Conservation (phyloP, 1,140 invertebrate genomes). For the Pseudoatta argentina region DNA sequence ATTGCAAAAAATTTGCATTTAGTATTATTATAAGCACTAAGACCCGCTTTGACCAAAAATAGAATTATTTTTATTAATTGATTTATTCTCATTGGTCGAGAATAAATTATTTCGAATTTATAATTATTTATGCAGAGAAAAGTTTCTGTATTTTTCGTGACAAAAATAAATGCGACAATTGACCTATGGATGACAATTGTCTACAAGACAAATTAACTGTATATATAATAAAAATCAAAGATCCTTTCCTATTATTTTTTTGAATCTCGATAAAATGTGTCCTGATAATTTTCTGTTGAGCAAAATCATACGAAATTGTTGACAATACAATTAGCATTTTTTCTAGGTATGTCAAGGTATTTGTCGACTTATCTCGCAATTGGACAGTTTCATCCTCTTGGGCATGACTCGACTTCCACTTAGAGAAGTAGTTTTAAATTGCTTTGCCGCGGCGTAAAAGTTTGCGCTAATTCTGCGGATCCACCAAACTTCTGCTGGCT, state of each 20-base stretch:
- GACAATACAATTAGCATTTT: conserved; percentile 74
- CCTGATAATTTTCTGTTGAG: neutral
- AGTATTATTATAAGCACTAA: no score
- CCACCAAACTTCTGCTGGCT: conserved; percentile 26
- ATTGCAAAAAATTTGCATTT: no score
- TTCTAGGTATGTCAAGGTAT: conserved; percentile 64
- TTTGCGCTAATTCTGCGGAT: conserved; percentile 19
- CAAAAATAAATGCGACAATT: neutral
- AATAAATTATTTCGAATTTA: no score
- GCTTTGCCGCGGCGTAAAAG: conserved; percentile 61
- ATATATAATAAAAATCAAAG: neutral
- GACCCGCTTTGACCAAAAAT: no score
- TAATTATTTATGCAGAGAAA: neutral
- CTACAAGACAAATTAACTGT: no score
- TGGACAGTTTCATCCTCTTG: conserved; percentile 61
- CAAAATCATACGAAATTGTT: neutral
- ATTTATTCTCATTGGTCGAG: no score
- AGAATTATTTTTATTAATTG: no score
- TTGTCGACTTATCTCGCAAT: conserved; percentile 37
- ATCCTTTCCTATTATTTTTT: neutral
- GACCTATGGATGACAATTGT: neutral
- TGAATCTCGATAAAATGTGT: neutral
- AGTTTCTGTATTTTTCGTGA: neutral
- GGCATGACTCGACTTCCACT: conserved; percentile 41
- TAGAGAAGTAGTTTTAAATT: conserved; percentile 73